Evolutionary conservation across 2,113 vertebrate species (phyloP).

Genomic region (Chaetodon auriga): DNA sequence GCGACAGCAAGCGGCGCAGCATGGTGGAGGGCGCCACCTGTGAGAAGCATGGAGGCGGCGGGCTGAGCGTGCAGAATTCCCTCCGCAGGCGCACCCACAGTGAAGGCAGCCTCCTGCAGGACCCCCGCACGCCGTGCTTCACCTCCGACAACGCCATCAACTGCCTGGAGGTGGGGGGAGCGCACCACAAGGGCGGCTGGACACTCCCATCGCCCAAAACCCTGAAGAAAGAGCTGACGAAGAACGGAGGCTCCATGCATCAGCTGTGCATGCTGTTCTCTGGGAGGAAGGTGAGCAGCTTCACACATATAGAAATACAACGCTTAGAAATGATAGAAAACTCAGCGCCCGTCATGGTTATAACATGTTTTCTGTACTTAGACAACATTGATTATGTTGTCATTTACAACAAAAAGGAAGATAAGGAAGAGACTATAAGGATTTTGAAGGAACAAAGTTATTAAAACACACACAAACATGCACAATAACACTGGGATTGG

Average conservation of each 20-base stretch:
- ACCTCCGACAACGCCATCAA: conserved; percentile 95
- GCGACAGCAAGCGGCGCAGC: conserved; percentile 90
- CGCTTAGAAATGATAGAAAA: background rate
- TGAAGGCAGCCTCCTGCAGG: conserved; percentile 95
- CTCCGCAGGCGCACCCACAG: conserved; percentile 95
- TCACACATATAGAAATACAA: background rate
- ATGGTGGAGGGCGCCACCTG: conserved; percentile 90
- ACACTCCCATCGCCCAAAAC: conserved; percentile 92
- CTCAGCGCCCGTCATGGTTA: background rate
- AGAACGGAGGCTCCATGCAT: conserved; percentile 94
- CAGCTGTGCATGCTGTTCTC: conserved; percentile 95
- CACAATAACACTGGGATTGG: background rate
- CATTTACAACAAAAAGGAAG: too few relatives aligned
- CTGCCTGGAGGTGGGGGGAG: conserved; percentile 84
- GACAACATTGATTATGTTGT: background rate
- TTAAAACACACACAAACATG: background rate
- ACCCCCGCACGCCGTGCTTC: conserved; percentile 90
- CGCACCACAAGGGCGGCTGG: conserved; percentile 83
- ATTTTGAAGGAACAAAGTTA: background rate
- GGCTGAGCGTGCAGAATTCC: conserved; percentile 91
- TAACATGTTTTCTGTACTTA: background rate
- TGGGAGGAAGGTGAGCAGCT: conserved; percentile 90
- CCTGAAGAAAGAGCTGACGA: conserved; percentile 94
- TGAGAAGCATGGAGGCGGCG: conserved; percentile 85
- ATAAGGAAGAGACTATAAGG: background rate